Percentiles rank a stretch among this genome's conserved stretches.
phyloP scores from a whole-genome alignment of 2,888 invertebrate genomes.

The Cheilosia soror region DNA sequence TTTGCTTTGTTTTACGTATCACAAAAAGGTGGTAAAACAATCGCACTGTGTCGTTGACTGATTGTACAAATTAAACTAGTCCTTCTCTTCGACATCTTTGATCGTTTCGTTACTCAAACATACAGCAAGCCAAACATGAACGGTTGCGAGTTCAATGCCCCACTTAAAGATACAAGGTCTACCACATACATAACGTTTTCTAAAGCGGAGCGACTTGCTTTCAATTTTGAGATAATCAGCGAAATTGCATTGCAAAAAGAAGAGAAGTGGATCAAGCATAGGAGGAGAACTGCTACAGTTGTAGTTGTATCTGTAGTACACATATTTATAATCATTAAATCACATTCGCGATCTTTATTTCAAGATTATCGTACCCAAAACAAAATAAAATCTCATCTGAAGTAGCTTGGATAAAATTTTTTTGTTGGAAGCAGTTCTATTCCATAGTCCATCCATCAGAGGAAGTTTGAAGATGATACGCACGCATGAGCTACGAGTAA shows the following conservation, averaged over 20 bases:
- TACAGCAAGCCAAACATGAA: background rate
- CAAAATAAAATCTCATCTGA: slow-evolving; percentile 19
- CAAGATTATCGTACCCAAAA: slow-evolving; percentile 5
- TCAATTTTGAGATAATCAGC: slow-evolving; percentile 26
- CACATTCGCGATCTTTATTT: slow-evolving; percentile 30
- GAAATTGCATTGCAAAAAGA: slow-evolving; percentile 22
- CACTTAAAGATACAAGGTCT: slow-evolving; percentile 37
- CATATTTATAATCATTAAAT: background rate
- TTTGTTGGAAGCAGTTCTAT: background rate
- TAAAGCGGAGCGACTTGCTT: slow-evolving; percentile 23
- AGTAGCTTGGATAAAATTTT: too few species aligned
- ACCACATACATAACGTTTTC: slow-evolving; percentile 14
- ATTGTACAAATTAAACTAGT: background rate
- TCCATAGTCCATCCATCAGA: background rate
- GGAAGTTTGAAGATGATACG: background rate
- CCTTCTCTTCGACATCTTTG: background rate
- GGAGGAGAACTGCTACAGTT: slow-evolving; percentile 2
- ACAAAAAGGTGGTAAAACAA: too few species aligned
- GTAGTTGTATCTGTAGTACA: background rate
- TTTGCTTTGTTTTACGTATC: too few species aligned
- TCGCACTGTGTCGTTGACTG: background rate
- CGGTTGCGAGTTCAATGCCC: slow-evolving; percentile 32
- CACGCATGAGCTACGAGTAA: slow-evolving; percentile 1
- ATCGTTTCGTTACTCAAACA: background rate
- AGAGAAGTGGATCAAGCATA: slow-evolving; percentile 3